These are phyloP conservation scores for Neria commutata DNA, from an alignment of 2,888 invertebrate species.

Conservation along the genomic window DNA sequence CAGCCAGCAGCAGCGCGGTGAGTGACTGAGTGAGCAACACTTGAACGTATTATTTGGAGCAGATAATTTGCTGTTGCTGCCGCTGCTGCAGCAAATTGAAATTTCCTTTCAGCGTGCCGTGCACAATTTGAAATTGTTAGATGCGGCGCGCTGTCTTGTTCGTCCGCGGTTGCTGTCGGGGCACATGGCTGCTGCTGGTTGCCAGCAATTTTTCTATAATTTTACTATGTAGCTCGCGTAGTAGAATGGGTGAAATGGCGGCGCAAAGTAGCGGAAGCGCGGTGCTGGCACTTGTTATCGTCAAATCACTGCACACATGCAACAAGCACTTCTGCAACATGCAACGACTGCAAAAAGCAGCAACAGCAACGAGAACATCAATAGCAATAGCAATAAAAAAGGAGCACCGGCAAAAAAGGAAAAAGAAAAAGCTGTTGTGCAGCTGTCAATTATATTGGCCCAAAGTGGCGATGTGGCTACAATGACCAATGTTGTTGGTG, in stretches of 20 bases:
- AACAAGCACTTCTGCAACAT: constrained; percentile 4
- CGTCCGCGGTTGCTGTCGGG: background rate
- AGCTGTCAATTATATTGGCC: constrained; percentile 47
- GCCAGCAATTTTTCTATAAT: constrained; percentile 1
- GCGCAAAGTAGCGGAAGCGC: background rate
- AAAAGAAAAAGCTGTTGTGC: constrained; percentile 9
- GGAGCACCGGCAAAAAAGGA: background rate
- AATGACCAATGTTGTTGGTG: background rate
- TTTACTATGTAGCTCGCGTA: background rate
- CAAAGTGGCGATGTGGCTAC: background rate
- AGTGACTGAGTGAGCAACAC: too few relatives aligned
- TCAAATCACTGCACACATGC: background rate
- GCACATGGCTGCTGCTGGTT: background rate
- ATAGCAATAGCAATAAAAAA: background rate
- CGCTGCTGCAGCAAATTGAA: constrained; percentile 12
- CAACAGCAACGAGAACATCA: constrained; percentile 11
- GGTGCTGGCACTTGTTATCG: constrained; percentile 15
- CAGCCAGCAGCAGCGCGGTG: too few relatives aligned
- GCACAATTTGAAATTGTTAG: constrained; percentile 3
- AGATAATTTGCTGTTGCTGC: constrained; percentile 1
- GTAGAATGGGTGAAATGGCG: background rate
- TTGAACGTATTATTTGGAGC: background rate
- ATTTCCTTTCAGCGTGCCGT: constrained; percentile 5
- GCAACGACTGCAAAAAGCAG: constrained; percentile 1
- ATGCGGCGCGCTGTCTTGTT: background rate